These are phyloP conservation scores for Cheilinus undulatus DNA, from an alignment of 2,113 vertebrate species.

Conservation along the genomic window DNA sequence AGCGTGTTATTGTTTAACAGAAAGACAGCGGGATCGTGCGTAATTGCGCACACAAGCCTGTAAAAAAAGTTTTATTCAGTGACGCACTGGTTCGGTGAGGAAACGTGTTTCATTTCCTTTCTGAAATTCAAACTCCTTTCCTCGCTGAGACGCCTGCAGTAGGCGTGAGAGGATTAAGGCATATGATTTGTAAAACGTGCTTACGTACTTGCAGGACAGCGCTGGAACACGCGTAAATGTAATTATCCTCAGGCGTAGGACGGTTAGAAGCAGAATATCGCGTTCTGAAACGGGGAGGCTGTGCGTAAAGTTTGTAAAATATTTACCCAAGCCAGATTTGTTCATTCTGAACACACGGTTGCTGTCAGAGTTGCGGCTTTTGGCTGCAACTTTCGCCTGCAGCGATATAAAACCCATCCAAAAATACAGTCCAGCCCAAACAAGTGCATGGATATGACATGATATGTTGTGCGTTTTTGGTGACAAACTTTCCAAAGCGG, in stretches of 20 bases:
- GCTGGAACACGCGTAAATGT: slow-evolving; percentile 54
- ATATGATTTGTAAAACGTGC: slow-evolving; percentile 73
- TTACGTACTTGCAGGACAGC: slow-evolving; percentile 61
- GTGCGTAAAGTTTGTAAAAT: background rate
- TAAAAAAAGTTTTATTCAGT: slow-evolving; percentile 1
- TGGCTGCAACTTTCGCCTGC: background rate
- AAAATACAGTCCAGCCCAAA: background rate
- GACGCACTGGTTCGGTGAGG: slow-evolving; percentile 10
- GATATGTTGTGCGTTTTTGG: background rate
- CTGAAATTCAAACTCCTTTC: slow-evolving; percentile 39
- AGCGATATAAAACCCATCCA: background rate
- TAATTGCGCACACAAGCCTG: slow-evolving; percentile 46
- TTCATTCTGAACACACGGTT: background rate
- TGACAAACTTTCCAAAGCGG: background rate
- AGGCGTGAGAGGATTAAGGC: slow-evolving; percentile 62
- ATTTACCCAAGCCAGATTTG: background rate
- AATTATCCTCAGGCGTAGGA: slow-evolving; percentile 52
- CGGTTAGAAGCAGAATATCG: slow-evolving; percentile 10
- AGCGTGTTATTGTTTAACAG: background rate
- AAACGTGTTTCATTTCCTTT: slow-evolving; percentile 47
- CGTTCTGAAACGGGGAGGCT: background rate
- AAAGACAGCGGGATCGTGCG: slow-evolving; percentile 8
- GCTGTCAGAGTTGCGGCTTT: background rate
- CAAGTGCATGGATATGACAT: background rate
- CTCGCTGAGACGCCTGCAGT: slow-evolving; percentile 16